Conservation (phyloP, 2,888 invertebrate genomes). For the Leucoptera coffeella region DNA sequence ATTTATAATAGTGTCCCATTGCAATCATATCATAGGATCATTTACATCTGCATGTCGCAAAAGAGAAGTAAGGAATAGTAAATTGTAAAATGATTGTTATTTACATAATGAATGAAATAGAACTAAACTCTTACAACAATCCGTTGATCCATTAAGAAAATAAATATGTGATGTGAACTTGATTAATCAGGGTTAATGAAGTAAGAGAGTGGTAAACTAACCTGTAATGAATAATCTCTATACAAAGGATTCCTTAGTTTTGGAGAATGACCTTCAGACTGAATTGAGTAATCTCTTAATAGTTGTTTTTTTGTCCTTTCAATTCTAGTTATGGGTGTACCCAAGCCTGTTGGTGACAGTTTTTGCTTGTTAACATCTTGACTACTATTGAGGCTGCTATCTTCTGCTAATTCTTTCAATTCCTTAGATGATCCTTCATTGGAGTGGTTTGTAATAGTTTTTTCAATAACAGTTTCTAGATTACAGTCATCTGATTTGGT, state of each 20-base stretch:
- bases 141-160: no score
- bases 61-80: no score
- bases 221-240: slow-evolving; percentile 45
- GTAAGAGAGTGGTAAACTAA: no score
- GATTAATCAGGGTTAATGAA: no score
- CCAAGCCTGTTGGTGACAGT: slow-evolving; percentile 28
- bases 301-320: slow-evolving; percentile 19
- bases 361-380: slow-evolving; percentile 31
- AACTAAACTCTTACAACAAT: no score
- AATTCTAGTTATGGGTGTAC: slow-evolving; percentile 19
- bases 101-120: no score
- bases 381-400: slow-evolving; percentile 12
- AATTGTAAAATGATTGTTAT: no score
- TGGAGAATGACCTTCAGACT: slow-evolving; percentile 38
- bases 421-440: background rate
- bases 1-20: no score
- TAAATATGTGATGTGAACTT: no score
- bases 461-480: slow-evolving; percentile 10
- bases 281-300: slow-evolving; percentile 38
- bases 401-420: slow-evolving; percentile 13
- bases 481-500: slow-evolving; percentile 13
- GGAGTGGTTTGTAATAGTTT: background rate
- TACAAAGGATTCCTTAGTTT: slow-evolving; percentile 38
- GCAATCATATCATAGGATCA: no score
- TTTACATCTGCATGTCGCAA: no score